Evolutionary conservation across 2,113 vertebrate genomes (phyloP), one percentile per base, ranked within the genome.

Genomic region (Erythrolamprus reginae): DNA sequence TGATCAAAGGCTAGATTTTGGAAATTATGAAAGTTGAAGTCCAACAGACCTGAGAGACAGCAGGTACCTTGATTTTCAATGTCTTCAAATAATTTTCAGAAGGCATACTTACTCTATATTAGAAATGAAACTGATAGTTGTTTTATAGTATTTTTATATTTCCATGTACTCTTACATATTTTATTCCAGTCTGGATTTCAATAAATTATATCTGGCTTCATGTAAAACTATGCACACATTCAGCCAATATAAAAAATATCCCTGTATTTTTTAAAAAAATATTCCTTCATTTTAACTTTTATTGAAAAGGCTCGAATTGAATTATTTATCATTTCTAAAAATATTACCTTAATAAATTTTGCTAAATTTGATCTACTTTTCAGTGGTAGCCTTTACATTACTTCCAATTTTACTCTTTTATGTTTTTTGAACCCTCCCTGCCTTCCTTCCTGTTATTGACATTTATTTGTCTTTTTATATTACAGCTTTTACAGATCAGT

Each of bases 361-460:
- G 87, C 93, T 96, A 96, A 96, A 97, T 95, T 96, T 91, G 82
- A 55, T 94, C 93, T 95, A 95, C 95, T 95, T 96, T 96, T 97
- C 94, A 96, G 95, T 92, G 93, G 48, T 86, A 47, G 89, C 50
- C 95, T 97, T 97, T 95, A 94, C 93, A 92, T 90, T 94, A 33
- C 17, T 15, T 94, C 93, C 94, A 96, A 96, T 96, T 95, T 84
- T 96, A 93, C 87, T 90, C 92, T 96, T 96, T 96, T 95, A 19
- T 5, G 15, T 70, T 88, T 95, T 96, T 94, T 87, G 93, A 95
- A 92, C 92, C 86, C 94, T 96, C 97, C 24, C 6, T 28, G 10
- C 56, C 24, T 58, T 58, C 56, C 55, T 24, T 56, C 55, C 23
- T 56, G 93, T 96, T 95, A 95, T 95, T 96, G 94, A 95, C 90